Evolutionary conservation across 2,797 vertebrate genomes (phyloP).

Genomic region (Schizopygopsis pylzovi): DNA sequence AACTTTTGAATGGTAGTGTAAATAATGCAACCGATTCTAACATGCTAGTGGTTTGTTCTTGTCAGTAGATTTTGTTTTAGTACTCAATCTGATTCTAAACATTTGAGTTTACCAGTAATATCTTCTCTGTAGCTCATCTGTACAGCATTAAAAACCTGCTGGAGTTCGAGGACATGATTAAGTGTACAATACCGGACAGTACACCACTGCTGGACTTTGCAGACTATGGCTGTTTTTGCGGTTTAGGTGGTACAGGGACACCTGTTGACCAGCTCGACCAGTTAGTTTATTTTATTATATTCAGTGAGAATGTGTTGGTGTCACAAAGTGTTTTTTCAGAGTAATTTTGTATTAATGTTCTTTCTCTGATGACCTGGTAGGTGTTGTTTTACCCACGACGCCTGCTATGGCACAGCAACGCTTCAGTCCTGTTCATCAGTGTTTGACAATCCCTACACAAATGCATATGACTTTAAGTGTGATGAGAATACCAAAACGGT

Average conservation of each 20-base stretch:
- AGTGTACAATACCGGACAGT: conserved; percentile 55
- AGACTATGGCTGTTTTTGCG: conserved; percentile 67
- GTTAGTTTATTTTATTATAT: conserved; percentile 34
- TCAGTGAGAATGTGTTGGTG: too few relatives aligned
- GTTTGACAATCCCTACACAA: too few relatives aligned
- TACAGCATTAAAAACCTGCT: conserved; percentile 36
- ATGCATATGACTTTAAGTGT: too few relatives aligned
- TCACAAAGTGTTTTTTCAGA: too few relatives aligned
- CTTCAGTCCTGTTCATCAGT: too few relatives aligned
- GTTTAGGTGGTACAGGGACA: conserved; percentile 54
- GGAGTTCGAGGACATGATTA: conserved; percentile 61
- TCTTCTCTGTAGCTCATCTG: background rate
- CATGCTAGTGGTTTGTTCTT: background rate
- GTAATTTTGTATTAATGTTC: too few relatives aligned
- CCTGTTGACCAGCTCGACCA: conserved; percentile 61
- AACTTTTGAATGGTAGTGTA: background rate
- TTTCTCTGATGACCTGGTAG: too few relatives aligned
- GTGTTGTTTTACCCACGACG: too few relatives aligned
- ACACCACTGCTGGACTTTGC: conserved; percentile 48
- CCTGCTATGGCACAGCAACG: too few relatives aligned
- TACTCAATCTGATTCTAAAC: background rate
- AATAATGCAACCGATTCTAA: background rate
- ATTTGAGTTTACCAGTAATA: background rate
- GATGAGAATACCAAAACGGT: too few relatives aligned
- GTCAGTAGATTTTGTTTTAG: background rate